Base-by-base conservation (phyloP, 2,797 vertebrate species). In the Peromyscus attwateri region DNA sequence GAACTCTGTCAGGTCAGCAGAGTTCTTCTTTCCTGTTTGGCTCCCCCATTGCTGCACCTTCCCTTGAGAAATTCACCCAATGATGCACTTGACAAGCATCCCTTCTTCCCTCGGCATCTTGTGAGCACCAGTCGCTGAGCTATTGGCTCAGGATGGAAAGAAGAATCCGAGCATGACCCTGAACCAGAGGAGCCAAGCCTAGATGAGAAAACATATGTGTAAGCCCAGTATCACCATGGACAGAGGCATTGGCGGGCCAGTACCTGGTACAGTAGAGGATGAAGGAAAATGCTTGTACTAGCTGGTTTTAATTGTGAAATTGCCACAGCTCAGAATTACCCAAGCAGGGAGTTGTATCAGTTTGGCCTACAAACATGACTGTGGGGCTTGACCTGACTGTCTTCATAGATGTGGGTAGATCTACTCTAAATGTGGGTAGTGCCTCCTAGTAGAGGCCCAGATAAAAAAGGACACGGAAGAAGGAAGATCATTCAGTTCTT, bases 221-320 rank as follows among this genome's bases (percentile, higher is more conserved):
- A 17, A 31, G 27, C 31, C 25, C 3, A 57, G 1, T 6, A 4
- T 82, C 29, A 3, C 16, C 31, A 13, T 8, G 21, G 46, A 34
- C 27, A 66, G 6, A 49, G 34, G 6, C 21, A 1, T 7, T 3
- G 0, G 29, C 0, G 52, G 52, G 2, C 3, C 10, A 31, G 0
- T 2, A 8, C 5, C 31, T n/a, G 31, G 4, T 27, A 10, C 4
- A 14, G 9, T 13, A 34, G 0, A 43, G 13, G 73, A 25, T 27
- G 21, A 77, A 81, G 52, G 66, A 71, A 6, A 4, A 29, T 27
- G 5, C 40, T 31, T 34, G n/a, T 12, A 29, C 27, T 27, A 6
- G 11, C 4, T 87, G 23, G 40, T 52, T 87, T 70, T 87, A 37
- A 37, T 21, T n/a, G 64, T 52, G 6, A 87, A 27, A 21, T 37